Evolutionary conservation across 2,113 vertebrate species (phyloP), one percentile per base, ranked within the genome.

Genomic region (Sisor rabdophorus): DNA sequence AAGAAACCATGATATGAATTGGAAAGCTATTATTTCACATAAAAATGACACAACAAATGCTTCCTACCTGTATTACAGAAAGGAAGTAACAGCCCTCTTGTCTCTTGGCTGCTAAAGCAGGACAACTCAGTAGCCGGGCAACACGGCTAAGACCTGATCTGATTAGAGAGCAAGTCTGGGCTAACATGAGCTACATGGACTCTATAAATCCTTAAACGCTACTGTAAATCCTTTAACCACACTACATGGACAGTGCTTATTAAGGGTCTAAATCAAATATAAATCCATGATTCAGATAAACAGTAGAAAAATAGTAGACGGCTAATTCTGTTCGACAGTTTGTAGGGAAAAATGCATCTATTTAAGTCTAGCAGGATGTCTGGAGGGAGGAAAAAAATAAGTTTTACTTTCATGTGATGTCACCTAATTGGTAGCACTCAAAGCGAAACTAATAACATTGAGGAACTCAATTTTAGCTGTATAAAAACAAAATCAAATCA

Each of bases 51-150:
- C 16, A 11, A 44, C n/a, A 3, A 3, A 54, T 22, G 7, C 26
- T 32, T 72, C 88, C 80, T 90, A 92, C 90, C 91, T 91, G 89
- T 77, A 91, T 87, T 90, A 88, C 52, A 92, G 82, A 40, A 89
- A 91, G 76, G 89, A 91, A 26, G 85, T n/a, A 85, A 79, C 89
- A 93, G 84, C 89, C 90, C 71, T 90, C 91, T 79, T 93, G 89
- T 85, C 90, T 91, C 91, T 92, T 92, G 82, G 82, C 88, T 56
- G 30, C 30, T 2, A 81, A 67, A 74, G 55, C 30, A 71, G 55
- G 74, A 60, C 36, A 16, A 77, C 64, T 83, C 71, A 7, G 71
- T 81, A 77, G 73, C 80, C 77, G 73, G 80, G 44, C 79, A 65
- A 76, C 77, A 73, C 71, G 78, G 22, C 77, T 24, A 77, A 78